Base-by-base conservation (phyloP, 2,888 invertebrate species). In the Pteria penguin region DNA sequence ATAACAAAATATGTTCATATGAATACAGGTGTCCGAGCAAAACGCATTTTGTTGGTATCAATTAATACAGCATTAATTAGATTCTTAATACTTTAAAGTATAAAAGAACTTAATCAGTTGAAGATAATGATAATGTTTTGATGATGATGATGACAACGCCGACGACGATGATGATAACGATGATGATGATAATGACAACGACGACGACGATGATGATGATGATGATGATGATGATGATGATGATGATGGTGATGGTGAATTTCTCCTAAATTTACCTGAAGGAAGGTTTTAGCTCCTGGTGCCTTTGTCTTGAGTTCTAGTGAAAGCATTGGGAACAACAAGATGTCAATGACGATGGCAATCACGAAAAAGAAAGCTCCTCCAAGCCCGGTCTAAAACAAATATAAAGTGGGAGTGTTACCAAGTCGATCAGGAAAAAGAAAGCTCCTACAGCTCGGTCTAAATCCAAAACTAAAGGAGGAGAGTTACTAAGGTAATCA, bases 251-350 rank as follows among this genome's bases (percentile, higher is more conserved):
- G 45, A 45, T 45, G 45, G n/a, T n/a, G n/a, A n/a, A n/a, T n/a
- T n/a, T n/a, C n/a, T n/a, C n/a, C n/a, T n/a, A n/a, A n/a, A n/a
- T n/a, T n/a, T n/a, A 87, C 88, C 87, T 88, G 88, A 22, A 90
- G 84, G 67, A 86, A 90, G 0, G 90, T 90, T 76, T 90, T 90
- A 22, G 90, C 89, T 14, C 89, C 90, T 1, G 90, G 90, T 4
- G 90, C 89, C 66, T 87, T 72, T 4, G 86, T 87, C 71, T 89
- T 90, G 26, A 90, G 84, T 71, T 88, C 86, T 4, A 89, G 75
- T n/a, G 89, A 90, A 24, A 90, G 65, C 29, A 87, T 81, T 4
- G 90, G 87, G 72, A 90, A 90, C 57, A 90, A 70, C 14, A 89
- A 79, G 60, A 90, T 88, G 72, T 88, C 88, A 29, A 89, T 77